These are phyloP conservation scores for Sarcophaga bullata DNA, from an alignment of 1,140 invertebrate genomes.

Conservation along the genomic window DNA sequence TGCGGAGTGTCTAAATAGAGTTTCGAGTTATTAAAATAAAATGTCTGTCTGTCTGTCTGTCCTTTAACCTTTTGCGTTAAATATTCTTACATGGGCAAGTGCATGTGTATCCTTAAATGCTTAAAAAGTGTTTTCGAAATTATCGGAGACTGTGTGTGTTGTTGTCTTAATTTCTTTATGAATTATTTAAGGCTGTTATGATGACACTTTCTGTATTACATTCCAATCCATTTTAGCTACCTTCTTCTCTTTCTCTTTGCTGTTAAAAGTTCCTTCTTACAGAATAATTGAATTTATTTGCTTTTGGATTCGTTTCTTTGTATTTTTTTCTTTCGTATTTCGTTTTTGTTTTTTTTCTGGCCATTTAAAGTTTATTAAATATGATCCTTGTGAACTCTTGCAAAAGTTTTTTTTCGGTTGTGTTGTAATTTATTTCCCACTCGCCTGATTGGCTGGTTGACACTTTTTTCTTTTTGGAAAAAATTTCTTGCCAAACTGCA, in stretches of 20 bases:
- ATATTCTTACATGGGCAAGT: not conserved
- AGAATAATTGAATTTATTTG: conserved; percentile 21
- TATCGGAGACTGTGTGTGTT: not conserved
- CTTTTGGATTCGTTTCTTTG: not conserved
- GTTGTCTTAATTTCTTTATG: conserved; percentile 1
- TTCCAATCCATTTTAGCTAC: too few species aligned
- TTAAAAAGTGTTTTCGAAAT: too few species aligned
- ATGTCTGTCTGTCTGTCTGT: not conserved
- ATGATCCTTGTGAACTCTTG: not conserved
- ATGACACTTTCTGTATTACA: not conserved
- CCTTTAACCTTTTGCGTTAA: not conserved
- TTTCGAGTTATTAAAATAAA: conserved; percentile 20
- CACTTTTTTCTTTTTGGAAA: too few species aligned
- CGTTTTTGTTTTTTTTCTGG: not conserved
- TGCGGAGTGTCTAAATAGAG: conserved; percentile 30
- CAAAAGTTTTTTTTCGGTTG: too few species aligned
- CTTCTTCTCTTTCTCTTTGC: not conserved
- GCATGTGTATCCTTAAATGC: too few species aligned
- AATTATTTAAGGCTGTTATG: conserved; percentile 22
- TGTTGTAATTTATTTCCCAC: not conserved
- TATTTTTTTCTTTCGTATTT: not conserved
- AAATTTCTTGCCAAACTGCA: not conserved
- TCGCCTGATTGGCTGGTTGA: not conserved
- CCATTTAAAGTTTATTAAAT: not conserved
- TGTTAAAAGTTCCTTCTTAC: not conserved